A percentile compares a stretch with the other conserved stretches of the same genome.
Conservation (phyloP, 2,113 vertebrate genomes). For the Hippocampus mohnikei region DNA sequence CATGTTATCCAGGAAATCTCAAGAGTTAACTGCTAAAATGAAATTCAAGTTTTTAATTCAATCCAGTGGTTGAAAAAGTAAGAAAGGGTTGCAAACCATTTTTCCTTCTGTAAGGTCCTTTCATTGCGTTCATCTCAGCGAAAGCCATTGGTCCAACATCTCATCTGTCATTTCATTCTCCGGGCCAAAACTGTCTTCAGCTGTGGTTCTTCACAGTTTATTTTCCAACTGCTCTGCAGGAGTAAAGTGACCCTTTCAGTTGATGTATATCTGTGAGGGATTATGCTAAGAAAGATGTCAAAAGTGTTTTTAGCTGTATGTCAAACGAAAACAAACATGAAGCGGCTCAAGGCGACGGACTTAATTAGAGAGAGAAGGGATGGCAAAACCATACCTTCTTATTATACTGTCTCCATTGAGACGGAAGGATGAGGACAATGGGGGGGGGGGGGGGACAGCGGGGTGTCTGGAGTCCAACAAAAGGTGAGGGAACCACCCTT, state of each 20-base stretch:
- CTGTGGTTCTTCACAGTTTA: neutral
- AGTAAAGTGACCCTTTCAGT: constrained; percentile 15
- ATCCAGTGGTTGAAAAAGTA: too few relatives aligned
- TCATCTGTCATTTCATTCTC: neutral
- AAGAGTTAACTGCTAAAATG: too few relatives aligned
- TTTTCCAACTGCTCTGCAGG: neutral
- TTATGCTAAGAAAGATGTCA: constrained; percentile 34
- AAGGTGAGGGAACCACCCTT: constrained; percentile 49
- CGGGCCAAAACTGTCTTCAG: neutral
- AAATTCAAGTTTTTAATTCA: too few relatives aligned
- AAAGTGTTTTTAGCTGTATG: constrained; percentile 39
- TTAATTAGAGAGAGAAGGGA: constrained; percentile 65
- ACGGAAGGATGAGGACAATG: constrained; percentile 54
- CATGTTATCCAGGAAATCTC: too few relatives aligned
- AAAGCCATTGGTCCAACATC: neutral
- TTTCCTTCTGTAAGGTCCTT: too few relatives aligned
- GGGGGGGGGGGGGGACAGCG: too few relatives aligned
- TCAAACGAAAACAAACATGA: constrained; percentile 60
- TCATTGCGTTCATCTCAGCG: too few relatives aligned
- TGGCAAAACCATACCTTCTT: constrained; percentile 59
- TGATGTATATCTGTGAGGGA: constrained; percentile 28
- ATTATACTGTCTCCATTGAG: constrained; percentile 63
- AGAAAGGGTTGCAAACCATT: too few relatives aligned
- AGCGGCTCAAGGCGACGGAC: constrained; percentile 57
- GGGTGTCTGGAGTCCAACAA: constrained; percentile 66